Conservation (phyloP, 2,888 invertebrate species). For the Drosophila maculinotata region DNA sequence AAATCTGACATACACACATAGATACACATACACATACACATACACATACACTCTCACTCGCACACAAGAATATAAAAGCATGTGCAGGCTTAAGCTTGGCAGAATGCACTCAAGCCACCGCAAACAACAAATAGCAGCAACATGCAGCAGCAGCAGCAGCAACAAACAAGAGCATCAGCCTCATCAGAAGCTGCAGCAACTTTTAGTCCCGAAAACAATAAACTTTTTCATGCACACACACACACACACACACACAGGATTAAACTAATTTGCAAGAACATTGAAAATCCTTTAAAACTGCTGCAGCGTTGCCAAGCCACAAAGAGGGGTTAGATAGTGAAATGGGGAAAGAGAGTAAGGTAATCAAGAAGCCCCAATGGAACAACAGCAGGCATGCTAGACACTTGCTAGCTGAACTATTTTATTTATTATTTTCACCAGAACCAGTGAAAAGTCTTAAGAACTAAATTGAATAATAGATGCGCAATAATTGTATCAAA, state of each 20-base stretch:
- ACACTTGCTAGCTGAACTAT: not conserved
- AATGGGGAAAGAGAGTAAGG: not conserved
- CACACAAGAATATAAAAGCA: constrained; percentile 12
- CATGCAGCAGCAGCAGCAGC: constrained; percentile 12
- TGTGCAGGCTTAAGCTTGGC: constrained; percentile 28
- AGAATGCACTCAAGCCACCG: constrained; percentile 42
- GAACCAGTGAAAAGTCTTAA: not conserved
- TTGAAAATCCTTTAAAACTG: constrained; percentile 72
- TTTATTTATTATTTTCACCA: not conserved
- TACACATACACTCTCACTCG: too few species aligned
- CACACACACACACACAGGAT: constrained; percentile 45
- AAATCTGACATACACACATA: not conserved
- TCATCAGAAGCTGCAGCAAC: constrained; percentile 31
- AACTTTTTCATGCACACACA: constrained; percentile 54
- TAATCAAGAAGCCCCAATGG: constrained; percentile 14
- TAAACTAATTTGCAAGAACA: constrained; percentile 77
- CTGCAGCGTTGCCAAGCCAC: constrained; percentile 34
- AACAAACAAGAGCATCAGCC: constrained; percentile 26
- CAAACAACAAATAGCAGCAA: constrained; percentile 36
- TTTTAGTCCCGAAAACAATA: constrained; percentile 56
- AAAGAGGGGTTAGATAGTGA: not conserved
- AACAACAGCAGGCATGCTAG: constrained; percentile 5
- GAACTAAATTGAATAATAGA: not conserved
- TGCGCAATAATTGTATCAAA: not conserved
- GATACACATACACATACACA: not conserved